Evolutionary conservation across 2,888 invertebrate species (phyloP).

Genomic region (Phaedon cochleariae): DNA sequence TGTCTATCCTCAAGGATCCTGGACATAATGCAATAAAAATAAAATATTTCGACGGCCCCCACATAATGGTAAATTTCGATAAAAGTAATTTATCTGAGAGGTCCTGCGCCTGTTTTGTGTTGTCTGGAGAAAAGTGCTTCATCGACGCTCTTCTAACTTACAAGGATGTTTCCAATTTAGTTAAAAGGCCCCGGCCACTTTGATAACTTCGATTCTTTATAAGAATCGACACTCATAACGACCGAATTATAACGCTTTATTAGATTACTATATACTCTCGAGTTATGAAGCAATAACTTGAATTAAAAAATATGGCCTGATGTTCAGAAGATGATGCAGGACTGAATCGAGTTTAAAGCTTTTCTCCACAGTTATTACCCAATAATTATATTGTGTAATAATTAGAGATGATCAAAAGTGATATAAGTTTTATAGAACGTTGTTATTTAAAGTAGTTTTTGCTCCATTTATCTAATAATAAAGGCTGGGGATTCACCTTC

Average conservation of each 20-base stretch:
- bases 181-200: slow-evolving; percentile 62
- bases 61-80: slow-evolving; percentile 54
- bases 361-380: too few relatives aligned
- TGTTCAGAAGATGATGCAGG: neutral
- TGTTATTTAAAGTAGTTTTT: too few relatives aligned
- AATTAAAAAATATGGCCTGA: slow-evolving; percentile 40
- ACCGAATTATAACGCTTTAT: slow-evolving; percentile 55
- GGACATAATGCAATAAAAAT: slow-evolving; percentile 38
- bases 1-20: slow-evolving; percentile 4
- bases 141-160: slow-evolving; percentile 59
- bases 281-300: slow-evolving; percentile 51
- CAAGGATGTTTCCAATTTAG: slow-evolving; percentile 61
- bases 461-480: too few relatives aligned
- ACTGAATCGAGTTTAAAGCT: neutral
- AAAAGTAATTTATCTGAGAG: slow-evolving; percentile 58
- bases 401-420: too few relatives aligned
- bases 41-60: slow-evolving; percentile 45
- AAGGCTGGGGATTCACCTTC: too few relatives aligned
- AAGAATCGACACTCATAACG: slow-evolving; percentile 61
- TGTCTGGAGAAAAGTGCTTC: slow-evolving; percentile 54
- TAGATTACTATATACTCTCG: slow-evolving; percentile 48
- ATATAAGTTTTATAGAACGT: too few relatives aligned
- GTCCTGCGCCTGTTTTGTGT: slow-evolving; percentile 53
- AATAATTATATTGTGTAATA: too few relatives aligned
- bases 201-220: slow-evolving; percentile 59